Evolutionary conservation across 2,797 vertebrate species (phyloP).

Genomic region (Gambusia yucatana): DNA sequence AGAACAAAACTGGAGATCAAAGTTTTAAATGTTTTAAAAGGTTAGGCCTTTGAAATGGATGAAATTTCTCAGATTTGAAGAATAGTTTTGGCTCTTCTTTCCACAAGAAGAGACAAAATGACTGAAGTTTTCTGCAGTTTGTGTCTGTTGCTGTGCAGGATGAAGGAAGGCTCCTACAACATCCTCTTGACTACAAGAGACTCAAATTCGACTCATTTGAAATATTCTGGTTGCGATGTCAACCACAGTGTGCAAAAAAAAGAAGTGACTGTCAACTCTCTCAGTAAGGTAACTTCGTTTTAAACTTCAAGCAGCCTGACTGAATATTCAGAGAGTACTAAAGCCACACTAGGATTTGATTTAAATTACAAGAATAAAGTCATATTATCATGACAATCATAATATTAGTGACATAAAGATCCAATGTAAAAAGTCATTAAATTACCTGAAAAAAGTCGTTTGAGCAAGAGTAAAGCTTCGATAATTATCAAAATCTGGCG

Average conservation of each 20-base stretch:
- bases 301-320: neutral
- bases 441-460: neutral
- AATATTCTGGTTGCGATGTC: neutral
- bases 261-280: neutral
- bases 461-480: neutral
- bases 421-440: no score
- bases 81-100: neutral
- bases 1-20: neutral
- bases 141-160: neutral
- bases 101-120: neutral
- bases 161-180: neutral
- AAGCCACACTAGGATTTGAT: neutral
- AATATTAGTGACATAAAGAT: neutral
- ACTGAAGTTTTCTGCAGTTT: neutral
- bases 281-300: neutral
- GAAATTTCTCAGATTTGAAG: neutral
- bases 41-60: neutral
- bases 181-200: neutral
- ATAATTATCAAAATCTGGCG: neutral
- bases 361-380: neutral
- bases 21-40: neutral
- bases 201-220: neutral
- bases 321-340: neutral
- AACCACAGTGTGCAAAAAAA: neutral
- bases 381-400: neutral